Evolutionary conservation across 2,888 invertebrate genomes (phyloP), one percentile per base, ranked within the genome.

Genomic region (Molorchus minor): DNA sequence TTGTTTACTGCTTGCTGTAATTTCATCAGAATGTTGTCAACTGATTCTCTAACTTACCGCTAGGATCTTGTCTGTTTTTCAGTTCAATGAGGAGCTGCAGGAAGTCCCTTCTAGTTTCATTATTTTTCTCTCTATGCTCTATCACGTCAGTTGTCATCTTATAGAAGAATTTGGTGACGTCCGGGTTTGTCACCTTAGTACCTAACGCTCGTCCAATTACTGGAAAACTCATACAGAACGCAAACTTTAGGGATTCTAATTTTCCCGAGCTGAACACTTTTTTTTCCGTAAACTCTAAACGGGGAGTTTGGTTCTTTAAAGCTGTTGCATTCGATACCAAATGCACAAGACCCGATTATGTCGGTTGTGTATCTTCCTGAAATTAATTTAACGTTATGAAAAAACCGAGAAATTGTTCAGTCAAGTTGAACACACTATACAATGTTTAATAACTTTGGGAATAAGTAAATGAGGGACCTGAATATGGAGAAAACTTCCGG

Each of bases 61-160:
- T 8, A 8, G 25, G 25, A 5, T 15, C 30, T 8, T 46, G 5
- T 8, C 33, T 46, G 12, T 33, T 20, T 20, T 82, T 79, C 1
- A 85, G 67, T 1, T 83, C 79, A 80, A 85, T 82, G 81, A 85
- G 82, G 79, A 84, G 82, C 71, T 85, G 84, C 3, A 85, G 82
- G 62, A 85, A 83, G 68, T 85, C 85, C 0, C 85, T 84, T 1
- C 83, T 81, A 61, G 82, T 59, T 67, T 65, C 46, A 19, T 68
- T 58, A 3, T 41, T 56, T 4, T 55, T 47, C 40, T 70, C 59
- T 38, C 78, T 59, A 1, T 68, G 47, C 4, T 60, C 52, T 2
- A 77, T 67, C 0, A 73, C 69, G 1, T 71, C 65, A 53, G 65
- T 66, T 12, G 83, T 81, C 0, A 80, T 71, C 0, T 74, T 72